Base-by-base conservation (phyloP, 1,140 invertebrate species). In the Dufourea novaeangliae region DNA sequence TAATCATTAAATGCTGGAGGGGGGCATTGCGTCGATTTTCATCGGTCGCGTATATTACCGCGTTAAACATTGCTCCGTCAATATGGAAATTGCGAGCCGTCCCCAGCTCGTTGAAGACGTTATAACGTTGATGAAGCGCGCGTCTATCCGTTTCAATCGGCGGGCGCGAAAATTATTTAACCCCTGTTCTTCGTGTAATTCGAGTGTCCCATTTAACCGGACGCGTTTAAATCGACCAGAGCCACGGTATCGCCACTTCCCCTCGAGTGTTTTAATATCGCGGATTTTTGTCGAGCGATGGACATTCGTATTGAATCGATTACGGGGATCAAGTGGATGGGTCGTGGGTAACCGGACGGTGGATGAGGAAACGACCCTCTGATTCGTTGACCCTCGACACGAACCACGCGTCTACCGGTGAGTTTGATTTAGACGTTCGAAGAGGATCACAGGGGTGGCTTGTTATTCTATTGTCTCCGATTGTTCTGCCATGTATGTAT, bases 1-100 rank as follows among this genome's bases (percentile, higher is more conserved):
- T 63, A 73, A 73, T 73, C 64, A 73, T 37, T 37, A 52, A 64
- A 64, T 39, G n/a, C n/a, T n/a, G n/a, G n/a, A n/a, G 57, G 44
- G 59, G 37, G 10, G 7, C 17, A 44, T 29, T 37, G 59, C 59
- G 32, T 62, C 41, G 27, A 63, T 72, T 63, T 63, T 50, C 57
- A 37, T 56, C 50, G 66, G 32, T 27, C n/a, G 32, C 37, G 27
- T 39, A 12, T 72, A 37, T 50, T n/a, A 0, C 22, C 54, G 54
- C 57, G 70, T 72, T 62, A 46, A 72, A 72, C 39, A 72, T 62
- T 63, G 57, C 63, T n/a, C 25, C 70, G 57, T 50, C 70, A 62
- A 72, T 50, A 62, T 50, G 56, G 39, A 72, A 72, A 62, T 62
- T 25, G 27, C 34, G n/a, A 52, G 22, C 27, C 64, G 64, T 22